phyloP scores from a whole-genome alignment of 2,113 vertebrate species.

The Enhydra lutris region DNA sequence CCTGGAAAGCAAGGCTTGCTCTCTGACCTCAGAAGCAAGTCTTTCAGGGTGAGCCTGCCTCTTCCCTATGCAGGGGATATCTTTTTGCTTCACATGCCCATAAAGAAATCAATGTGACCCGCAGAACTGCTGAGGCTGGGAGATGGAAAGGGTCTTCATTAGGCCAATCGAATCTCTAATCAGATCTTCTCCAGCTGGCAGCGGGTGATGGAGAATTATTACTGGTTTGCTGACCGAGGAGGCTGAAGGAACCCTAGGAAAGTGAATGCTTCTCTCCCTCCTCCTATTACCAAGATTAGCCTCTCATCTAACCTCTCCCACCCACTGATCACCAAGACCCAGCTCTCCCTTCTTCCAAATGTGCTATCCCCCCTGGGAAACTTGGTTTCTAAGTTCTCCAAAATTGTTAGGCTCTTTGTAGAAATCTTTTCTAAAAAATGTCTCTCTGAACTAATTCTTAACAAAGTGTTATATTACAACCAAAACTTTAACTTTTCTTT shows the following conservation, averaged over 20 bases:
- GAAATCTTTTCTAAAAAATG: not conserved
- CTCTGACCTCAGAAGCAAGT: not conserved
- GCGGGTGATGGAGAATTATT: conserved; percentile 14
- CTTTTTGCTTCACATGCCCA: conserved; percentile 37
- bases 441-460: not conserved
- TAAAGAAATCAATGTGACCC: conserved; percentile 49
- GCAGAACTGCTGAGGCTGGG: conserved; percentile 21
- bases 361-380: not conserved
- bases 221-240: not conserved
- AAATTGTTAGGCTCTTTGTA: not conserved
- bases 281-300: not conserved
- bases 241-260: not conserved
- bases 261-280: not conserved
- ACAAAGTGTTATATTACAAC: not conserved
- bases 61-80: not conserved
- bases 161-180: conserved; percentile 44
- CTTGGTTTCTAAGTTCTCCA: not conserved
- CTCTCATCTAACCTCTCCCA: not conserved
- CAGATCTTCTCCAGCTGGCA: conserved; percentile 5
- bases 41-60: not conserved
- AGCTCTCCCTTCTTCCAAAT: not conserved
- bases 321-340: not conserved
- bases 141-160: conserved; percentile 37
- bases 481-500: not conserved
- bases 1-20: not conserved